Conservation (phyloP, 2,888 invertebrate species). For the Timandra comae region DNA sequence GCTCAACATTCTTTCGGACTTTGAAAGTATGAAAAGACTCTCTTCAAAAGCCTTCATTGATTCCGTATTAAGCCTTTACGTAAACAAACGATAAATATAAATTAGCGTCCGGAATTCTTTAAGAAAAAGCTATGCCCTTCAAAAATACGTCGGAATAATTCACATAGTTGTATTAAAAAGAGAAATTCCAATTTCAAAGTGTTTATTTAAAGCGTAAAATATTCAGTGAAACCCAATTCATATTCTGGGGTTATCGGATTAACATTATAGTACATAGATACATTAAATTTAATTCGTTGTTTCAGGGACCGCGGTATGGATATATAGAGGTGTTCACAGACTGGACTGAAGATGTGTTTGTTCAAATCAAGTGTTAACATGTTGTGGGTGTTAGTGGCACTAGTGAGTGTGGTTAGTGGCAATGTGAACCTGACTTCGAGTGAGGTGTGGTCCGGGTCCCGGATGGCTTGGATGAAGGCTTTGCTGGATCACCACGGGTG, state of each 20-base stretch:
- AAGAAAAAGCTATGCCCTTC: too few species aligned
- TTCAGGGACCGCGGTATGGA: slow-evolving; percentile 27
- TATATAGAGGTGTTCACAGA: slow-evolving; percentile 12
- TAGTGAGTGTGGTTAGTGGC: slow-evolving; percentile 62
- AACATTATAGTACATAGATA: too few species aligned
- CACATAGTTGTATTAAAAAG: too few species aligned
- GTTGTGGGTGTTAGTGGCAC: slow-evolving; percentile 53
- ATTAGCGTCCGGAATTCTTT: too few species aligned
- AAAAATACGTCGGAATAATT: too few species aligned
- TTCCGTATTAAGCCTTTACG: not conserved
- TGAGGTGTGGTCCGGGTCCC: slow-evolving; percentile 37
- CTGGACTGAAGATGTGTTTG: slow-evolving; percentile 22
- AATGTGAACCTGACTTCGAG: slow-evolving; percentile 44
- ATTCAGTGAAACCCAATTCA: too few species aligned
- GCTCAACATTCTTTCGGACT: slow-evolving; percentile 17
- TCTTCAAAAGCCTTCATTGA: not conserved
- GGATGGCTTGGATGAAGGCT: slow-evolving; percentile 80
- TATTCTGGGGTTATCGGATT: too few species aligned
- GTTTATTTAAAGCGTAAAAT: too few species aligned
- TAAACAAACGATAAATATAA: too few species aligned
- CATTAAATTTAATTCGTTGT: slow-evolving; percentile 21
- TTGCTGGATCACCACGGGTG: slow-evolving; percentile 81
- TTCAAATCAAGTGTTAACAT: slow-evolving; percentile 29
- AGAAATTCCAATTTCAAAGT: too few species aligned
- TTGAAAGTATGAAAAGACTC: slow-evolving; percentile 1